These are phyloP conservation scores for Uropetala carovei DNA, from an alignment of 2,888 invertebrate species.

Conservation along the genomic window DNA sequence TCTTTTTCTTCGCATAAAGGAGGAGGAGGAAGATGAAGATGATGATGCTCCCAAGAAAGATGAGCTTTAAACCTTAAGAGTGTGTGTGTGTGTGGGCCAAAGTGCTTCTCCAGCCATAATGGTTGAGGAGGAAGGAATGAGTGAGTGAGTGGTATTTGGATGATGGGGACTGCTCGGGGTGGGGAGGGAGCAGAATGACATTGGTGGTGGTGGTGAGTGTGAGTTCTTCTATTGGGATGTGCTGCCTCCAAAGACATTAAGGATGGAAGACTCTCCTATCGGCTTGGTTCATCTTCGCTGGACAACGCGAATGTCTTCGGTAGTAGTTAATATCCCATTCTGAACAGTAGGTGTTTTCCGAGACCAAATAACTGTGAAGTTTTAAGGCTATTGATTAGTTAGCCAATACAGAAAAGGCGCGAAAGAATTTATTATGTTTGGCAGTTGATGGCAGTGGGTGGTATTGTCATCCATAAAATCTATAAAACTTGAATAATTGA, in stretches of 20 bases:
- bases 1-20: conserved; percentile 72
- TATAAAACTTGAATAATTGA: background rate
- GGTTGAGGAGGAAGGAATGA: conserved; percentile 13
- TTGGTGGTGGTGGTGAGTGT: conserved; percentile 53
- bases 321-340: background rate
- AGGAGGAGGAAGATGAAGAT: conserved; percentile 83
- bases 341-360: conserved; percentile 29
- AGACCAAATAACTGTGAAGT: background rate
- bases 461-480: background rate
- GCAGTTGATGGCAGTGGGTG: conserved; percentile 20
- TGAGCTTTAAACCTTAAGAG: conserved; percentile 81
- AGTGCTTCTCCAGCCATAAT: conserved; percentile 50
- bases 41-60: conserved; percentile 86
- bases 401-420: background rate
- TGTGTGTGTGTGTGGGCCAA: conserved; percentile 51
- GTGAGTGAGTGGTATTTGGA: conserved; percentile 21
- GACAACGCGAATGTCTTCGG: conserved; percentile 36
- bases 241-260: conserved; percentile 50
- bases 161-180: conserved; percentile 24
- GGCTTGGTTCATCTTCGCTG: conserved; percentile 29
- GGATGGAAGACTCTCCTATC: conserved; percentile 42
- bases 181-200: conserved; percentile 46
- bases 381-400: background rate
- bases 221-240: conserved; percentile 44
- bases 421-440: conserved; percentile 13